Percentiles rank a stretch among this genome's conserved stretches.
These are phyloP conservation scores for Malachius bipustulatus DNA, from an alignment of 2,888 invertebrate species.

Conservation along the genomic window DNA sequence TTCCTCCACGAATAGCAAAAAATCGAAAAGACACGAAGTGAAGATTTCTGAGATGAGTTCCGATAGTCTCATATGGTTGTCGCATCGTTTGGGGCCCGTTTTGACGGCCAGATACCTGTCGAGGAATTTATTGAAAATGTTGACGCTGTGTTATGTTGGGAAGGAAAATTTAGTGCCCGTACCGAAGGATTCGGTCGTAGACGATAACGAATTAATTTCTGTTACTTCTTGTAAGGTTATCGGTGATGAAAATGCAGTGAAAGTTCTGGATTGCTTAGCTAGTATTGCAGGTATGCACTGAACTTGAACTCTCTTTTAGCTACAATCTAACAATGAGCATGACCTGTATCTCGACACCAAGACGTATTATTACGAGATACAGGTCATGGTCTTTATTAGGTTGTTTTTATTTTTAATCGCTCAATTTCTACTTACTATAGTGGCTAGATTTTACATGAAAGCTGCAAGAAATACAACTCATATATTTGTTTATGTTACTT, in stretches of 20 bases:
- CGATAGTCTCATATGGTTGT: conserved; percentile 82
- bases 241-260: conserved; percentile 71
- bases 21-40: conserved; percentile 24
- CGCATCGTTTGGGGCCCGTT: conserved; percentile 88
- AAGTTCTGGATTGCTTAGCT: conserved; percentile 83
- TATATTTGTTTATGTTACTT: too few relatives aligned
- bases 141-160: conserved; percentile 86
- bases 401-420: too few relatives aligned
- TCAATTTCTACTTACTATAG: too few relatives aligned
- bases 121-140: conserved; percentile 83
- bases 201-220: conserved; percentile 45
- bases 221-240: conserved; percentile 53
- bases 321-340: too few relatives aligned
- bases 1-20: conserved; percentile 10
- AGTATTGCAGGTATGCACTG: conserved; percentile 63
- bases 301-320: conserved; percentile 3
- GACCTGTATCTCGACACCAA: too few relatives aligned
- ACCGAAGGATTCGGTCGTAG: conserved; percentile 26
- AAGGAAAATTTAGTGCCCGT: conserved; percentile 56
- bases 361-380: too few relatives aligned
- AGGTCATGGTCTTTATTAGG: too few relatives aligned
- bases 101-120: conserved; percentile 84
- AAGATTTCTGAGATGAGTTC: conserved; percentile 78
- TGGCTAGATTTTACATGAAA: too few relatives aligned
- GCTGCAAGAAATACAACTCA: too few relatives aligned